These are phyloP conservation scores for Hyperoodon ampullatus DNA, from an alignment of 2,113 vertebrate species.

Conservation along the genomic window DNA sequence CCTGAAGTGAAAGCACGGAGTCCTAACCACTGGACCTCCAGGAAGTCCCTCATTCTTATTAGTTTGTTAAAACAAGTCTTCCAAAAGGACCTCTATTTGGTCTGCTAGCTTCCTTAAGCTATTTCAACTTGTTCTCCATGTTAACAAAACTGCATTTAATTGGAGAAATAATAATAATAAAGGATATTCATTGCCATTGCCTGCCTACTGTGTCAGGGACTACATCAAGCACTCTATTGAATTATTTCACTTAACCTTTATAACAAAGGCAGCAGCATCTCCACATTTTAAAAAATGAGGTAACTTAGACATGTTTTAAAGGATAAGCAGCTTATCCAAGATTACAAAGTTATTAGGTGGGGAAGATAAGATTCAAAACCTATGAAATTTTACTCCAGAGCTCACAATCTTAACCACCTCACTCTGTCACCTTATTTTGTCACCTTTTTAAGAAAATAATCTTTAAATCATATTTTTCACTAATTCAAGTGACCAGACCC, in stretches of 20 bases:
- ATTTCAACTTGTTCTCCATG: not conserved
- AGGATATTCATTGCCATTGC: not conserved
- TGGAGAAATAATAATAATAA: not conserved
- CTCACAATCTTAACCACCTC: not conserved
- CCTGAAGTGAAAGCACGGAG: too few species aligned
- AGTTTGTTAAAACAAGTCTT: slow-evolving; percentile 40
- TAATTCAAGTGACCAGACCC: not conserved
- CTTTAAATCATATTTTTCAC: slow-evolving; percentile 41
- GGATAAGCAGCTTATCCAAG: slow-evolving; percentile 3
- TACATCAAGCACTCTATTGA: not conserved
- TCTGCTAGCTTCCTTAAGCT: slow-evolving; percentile 14
- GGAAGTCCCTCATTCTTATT: not conserved
- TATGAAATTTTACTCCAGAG: not conserved
- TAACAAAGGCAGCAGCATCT: not conserved
- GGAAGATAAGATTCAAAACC: slow-evolving; percentile 13
- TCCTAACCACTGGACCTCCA: too few species aligned
- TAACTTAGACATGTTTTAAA: not conserved
- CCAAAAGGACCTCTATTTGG: not conserved
- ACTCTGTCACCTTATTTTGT: not conserved
- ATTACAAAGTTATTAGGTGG: not conserved
- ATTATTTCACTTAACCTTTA: slow-evolving; percentile 17
- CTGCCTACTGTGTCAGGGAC: not conserved
- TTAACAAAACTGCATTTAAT: not conserved
- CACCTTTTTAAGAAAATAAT: not conserved
- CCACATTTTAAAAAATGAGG: not conserved